Evolutionary conservation across 1,140 invertebrate species (phyloP), one percentile per base, ranked within the genome.

Genomic region (Procambarus clarkii): DNA sequence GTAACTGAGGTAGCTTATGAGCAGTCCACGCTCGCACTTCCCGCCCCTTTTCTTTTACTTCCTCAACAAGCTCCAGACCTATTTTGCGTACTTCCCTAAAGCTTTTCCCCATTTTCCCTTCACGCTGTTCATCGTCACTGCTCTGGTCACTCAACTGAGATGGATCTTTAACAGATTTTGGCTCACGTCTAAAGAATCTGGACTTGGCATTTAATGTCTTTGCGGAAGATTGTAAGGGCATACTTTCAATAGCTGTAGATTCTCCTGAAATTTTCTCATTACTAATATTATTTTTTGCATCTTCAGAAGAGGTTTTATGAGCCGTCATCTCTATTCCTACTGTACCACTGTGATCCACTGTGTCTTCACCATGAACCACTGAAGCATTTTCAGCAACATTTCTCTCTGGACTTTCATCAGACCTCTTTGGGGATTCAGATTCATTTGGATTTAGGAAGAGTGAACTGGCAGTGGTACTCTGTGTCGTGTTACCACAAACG

Each of bases 51-150:
- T 91, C 88, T 58, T 91, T 92, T 84, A 93, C 92, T 81, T 93
- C 93, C 69, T 92, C 91, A 54, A 93, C 93, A 83, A 94, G 82
- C 88, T 93, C 76, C 69, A 93, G 60, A 92, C 91, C 86, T 13
- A 76, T 60, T 18, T 50, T 78, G 74, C 91, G 91, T 76, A 87
- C 92, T 64, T 82, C 93, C 83, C 80, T 88, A 15, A 88, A 34
- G 18, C 71, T 93, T 44, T 85, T 83, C 81, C 90, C 76, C 86
- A 45, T 91, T 84, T 45, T 60, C 89, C 45, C 54, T 80, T 71
- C 87, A 64, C 76, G 48, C n/a, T 78, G 21, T 34, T 87, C 85
- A 11, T 88, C 91, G 8, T 84, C 91, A 48, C 76, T 79, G 79
- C 76, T 82, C n/a, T 45, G n/a, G 21, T 46, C 76, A 5, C 50